phyloP scores from a whole-genome alignment of 2,797 vertebrate species.

The Emys orbicularis region DNA sequence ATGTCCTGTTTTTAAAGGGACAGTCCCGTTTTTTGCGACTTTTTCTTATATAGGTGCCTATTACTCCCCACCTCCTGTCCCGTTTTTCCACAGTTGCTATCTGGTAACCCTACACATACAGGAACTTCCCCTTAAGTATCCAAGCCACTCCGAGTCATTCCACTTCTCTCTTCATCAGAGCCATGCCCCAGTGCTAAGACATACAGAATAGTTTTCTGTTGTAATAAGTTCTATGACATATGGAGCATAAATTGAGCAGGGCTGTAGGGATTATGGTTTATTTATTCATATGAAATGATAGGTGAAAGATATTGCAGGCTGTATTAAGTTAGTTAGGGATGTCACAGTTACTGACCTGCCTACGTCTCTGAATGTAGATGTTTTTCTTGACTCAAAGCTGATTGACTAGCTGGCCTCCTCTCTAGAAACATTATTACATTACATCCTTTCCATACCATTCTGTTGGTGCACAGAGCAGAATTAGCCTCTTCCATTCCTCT shows the following conservation, averaged over 20 bases:
- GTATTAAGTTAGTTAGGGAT: neutral
- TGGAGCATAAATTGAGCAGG: constrained; percentile 26
- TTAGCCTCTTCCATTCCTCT: neutral
- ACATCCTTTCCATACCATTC: neutral
- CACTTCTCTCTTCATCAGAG: constrained; percentile 72
- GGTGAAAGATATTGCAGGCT: neutral
- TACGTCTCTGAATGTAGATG: neutral
- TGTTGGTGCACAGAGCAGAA: neutral
- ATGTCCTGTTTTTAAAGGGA: too few relatives aligned
- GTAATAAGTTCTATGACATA: constrained; percentile 66
- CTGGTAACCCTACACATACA: constrained; percentile 31
- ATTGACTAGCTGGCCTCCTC: neutral
- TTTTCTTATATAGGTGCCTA: too few relatives aligned
- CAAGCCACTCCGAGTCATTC: constrained; percentile 72
- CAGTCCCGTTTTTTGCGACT: too few relatives aligned
- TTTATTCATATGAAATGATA: neutral
- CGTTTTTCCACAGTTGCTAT: too few relatives aligned
- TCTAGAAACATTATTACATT: neutral
- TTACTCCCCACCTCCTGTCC: too few relatives aligned
- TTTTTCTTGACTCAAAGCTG: neutral
- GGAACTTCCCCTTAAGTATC: constrained; percentile 67
- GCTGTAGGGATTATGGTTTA: constrained; percentile 61
- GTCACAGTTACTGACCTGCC: neutral
- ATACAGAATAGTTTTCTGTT: constrained; percentile 61
- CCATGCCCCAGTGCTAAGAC: constrained; percentile 65